A percentile compares a stretch with the other conserved stretches of the same genome.
Evolutionary conservation across 1,140 invertebrate species (phyloP).

Genomic region (Cecropterus lyciades): DNA sequence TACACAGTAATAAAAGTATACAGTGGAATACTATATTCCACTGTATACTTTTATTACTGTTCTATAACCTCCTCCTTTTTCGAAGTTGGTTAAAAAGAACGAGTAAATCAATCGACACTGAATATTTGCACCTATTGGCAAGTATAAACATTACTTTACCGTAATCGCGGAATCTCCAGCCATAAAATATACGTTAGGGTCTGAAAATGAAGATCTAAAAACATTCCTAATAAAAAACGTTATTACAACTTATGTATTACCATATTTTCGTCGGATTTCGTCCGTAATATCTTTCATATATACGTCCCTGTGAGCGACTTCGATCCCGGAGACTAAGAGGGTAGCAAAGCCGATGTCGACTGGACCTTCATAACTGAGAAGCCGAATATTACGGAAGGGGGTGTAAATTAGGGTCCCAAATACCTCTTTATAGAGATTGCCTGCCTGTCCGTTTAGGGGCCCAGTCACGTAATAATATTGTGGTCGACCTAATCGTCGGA

Average conservation of each 20-base stretch:
- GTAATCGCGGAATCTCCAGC: too few species aligned
- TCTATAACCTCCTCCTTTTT: too few species aligned
- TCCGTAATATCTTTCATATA: constrained; percentile 34
- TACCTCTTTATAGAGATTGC: constrained; percentile 80
- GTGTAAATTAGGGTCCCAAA: constrained; percentile 80
- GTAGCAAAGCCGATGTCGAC: constrained; percentile 40
- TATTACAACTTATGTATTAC: constrained; percentile 23
- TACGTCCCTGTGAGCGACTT: constrained; percentile 24
- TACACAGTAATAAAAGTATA: too few species aligned
- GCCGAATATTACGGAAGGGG: constrained; percentile 73
- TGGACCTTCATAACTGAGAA: constrained; percentile 67
- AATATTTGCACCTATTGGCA: too few species aligned
- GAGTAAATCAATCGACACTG: too few species aligned
- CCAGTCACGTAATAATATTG: constrained; percentile 78
- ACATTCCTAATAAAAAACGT: constrained; percentile 18
- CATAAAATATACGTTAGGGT: not conserved
- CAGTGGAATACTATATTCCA: too few species aligned
- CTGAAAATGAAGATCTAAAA: constrained; percentile 16
- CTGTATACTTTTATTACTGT: too few species aligned
- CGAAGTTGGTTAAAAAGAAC: too few species aligned
- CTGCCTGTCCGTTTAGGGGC: constrained; percentile 60
- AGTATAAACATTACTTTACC: too few species aligned
- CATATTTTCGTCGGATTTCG: constrained; percentile 28
- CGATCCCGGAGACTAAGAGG: constrained; percentile 48
- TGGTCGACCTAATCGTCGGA: constrained; percentile 69